Base-by-base conservation (phyloP, 2,888 invertebrate genomes). In the Campaea margaritaria region DNA sequence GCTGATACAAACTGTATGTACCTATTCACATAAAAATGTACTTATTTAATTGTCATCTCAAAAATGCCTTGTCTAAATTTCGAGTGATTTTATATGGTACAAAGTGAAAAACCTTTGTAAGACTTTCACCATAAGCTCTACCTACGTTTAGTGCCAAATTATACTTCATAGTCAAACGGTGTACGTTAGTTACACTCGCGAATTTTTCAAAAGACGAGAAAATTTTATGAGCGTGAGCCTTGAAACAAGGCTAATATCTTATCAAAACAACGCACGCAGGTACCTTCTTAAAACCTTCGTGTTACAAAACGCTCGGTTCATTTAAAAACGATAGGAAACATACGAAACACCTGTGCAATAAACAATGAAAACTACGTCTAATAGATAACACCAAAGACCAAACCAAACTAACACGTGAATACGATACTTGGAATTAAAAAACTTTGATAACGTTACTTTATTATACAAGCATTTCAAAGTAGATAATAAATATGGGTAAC, bases 341-440 rank as follows among this genome's bases (percentile, higher is more conserved):
- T 51, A 46, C 42, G 28, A 43, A 52, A 44, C 57, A 49, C 48
- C 51, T 52, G 54, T 46, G 16, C 51, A 14, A 47, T 48, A 58
- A 58, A 62, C 55, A 63, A 56, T 53, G 45, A 59, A 47, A 54
- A 56, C 45, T 55, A 50, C 42, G 51, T 50, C 14, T 38, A 27
- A 39, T 44, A 53, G 47, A 62, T 57, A 53, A 57, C 36, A 41
- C 11, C 36, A 43, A 45, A 41, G 0, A 51, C 44, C 12, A 31
- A 45, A 15, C 36, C 7, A 56, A 48, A 56, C 21, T 52, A 41
- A 10, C 49, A 54, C 55, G 45, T 58, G 51, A 54, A 13, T 38
- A 50, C 4, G 12, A 4, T 31, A 52, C 49, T 46, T 38, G 16
- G 46, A 51, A 58, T 62, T 62, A 50, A 50, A 53, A 50, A 21